A percentile compares a stretch with the other conserved stretches of the same genome.
These are phyloP conservation scores for Dolichoris vasculosae DNA, from an alignment of 1,140 invertebrate genomes.

Conservation along the genomic window DNA sequence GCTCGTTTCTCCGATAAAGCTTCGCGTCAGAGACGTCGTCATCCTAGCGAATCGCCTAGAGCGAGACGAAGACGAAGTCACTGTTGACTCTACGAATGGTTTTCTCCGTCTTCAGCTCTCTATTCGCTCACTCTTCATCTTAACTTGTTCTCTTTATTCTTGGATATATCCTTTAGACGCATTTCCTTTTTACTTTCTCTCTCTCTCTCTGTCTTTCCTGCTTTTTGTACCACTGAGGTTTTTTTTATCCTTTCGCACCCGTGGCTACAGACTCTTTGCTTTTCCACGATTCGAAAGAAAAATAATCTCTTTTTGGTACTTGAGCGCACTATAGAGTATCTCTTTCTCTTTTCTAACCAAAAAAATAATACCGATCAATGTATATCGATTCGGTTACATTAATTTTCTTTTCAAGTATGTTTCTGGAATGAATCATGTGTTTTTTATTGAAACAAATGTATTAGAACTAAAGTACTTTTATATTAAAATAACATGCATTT, in stretches of 20 bases:
- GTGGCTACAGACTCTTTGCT: constrained; percentile 12
- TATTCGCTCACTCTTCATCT: constrained; percentile 19
- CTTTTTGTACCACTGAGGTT: constrained; percentile 3
- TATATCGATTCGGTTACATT: constrained; percentile 27
- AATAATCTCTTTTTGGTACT: constrained; percentile 39
- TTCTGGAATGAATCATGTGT: neutral
- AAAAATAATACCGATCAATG: neutral
- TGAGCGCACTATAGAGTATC: neutral
- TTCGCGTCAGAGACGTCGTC: neutral
- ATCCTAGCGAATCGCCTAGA: constrained; percentile 36
- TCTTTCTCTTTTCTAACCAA: neutral
- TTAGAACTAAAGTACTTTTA: too few relatives aligned
- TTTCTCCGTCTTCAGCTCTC: neutral
- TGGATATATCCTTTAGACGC: constrained; percentile 24
- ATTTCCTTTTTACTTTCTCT: constrained; percentile 20
- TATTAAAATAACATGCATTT: neutral
- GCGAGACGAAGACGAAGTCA: constrained; percentile 50
- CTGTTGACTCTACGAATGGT: constrained; percentile 45
- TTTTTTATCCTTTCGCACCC: constrained; percentile 23
- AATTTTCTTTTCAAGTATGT: neutral
- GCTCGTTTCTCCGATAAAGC: constrained; percentile 51
- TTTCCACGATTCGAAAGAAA: constrained; percentile 39
- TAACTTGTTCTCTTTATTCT: constrained; percentile 36
- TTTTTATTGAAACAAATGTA: neutral
- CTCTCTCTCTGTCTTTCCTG: neutral